phyloP scores from a whole-genome alignment of 2,797 vertebrate species.

The Holocentrus rufus region DNA sequence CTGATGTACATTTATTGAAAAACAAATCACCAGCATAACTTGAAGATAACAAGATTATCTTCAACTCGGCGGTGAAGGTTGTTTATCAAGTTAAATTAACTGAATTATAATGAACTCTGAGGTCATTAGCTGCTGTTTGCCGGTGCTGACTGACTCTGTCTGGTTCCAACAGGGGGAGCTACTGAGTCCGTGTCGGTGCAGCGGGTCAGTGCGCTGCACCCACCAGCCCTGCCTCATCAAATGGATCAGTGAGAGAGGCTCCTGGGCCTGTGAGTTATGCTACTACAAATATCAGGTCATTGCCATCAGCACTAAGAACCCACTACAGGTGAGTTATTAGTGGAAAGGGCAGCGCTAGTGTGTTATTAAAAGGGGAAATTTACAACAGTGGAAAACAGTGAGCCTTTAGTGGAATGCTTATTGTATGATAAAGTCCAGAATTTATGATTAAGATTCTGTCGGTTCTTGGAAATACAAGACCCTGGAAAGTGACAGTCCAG shows the following conservation, averaged over 20 bases:
- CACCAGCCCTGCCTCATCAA: conserved; percentile 98
- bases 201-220: conserved; percentile 95
- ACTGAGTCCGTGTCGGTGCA: conserved; percentile 96
- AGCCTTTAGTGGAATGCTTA: not conserved
- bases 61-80: no score
- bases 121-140: not conserved
- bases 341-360: not conserved
- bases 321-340: conserved; percentile 89
- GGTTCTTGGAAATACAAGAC: not conserved
- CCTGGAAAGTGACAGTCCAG: not conserved
- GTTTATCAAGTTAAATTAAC: conserved; percentile 6
- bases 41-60: no score
- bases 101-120: not conserved
- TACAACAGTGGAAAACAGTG: not conserved
- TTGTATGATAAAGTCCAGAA: not conserved
- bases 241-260: conserved; percentile 96
- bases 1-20: not conserved
- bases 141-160: conserved; percentile 4
- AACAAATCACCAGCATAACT: not conserved
- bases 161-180: conserved; percentile 90
- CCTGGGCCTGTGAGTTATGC: conserved; percentile 98
- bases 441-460: conserved; percentile 3
- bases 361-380: not conserved
- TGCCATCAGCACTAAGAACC: conserved; percentile 99
- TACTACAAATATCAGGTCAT: conserved; percentile 99